Conservation (phyloP, 2,797 vertebrate genomes). For the Hydrolagus colliei region DNA sequence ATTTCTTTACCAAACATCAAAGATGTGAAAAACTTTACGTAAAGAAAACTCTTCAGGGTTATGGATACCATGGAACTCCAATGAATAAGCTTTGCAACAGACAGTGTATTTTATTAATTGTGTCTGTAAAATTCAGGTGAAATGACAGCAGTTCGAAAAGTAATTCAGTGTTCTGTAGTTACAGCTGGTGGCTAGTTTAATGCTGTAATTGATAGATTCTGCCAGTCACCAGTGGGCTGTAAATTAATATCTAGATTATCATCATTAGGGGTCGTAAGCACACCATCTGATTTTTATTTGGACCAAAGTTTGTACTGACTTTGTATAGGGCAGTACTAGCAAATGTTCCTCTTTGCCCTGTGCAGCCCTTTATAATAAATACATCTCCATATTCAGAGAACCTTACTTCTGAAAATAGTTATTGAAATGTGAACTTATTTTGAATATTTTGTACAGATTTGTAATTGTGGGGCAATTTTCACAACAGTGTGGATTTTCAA, state of each 20-base stretch:
- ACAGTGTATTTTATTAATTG: conserved; percentile 68
- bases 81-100: conserved; percentile 13
- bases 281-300: conserved; percentile 43
- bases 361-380: conserved; percentile 24
- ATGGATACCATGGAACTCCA: background rate
- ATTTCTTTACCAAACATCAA: background rate
- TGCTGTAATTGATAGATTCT: conserved; percentile 81
- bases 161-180: conserved; percentile 74
- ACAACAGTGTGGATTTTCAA: background rate
- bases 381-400: conserved; percentile 37
- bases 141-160: conserved; percentile 73
- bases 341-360: conserved; percentile 42
- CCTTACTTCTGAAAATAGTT: conserved; percentile 50
- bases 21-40: background rate
- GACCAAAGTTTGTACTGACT: conserved; percentile 42
- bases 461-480: background rate
- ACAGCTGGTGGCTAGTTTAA: conserved; percentile 75
- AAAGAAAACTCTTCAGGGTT: conserved; percentile 9
- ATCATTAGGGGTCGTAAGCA: conserved; percentile 68
- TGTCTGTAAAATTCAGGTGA: conserved; percentile 67
- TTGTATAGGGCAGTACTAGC: conserved; percentile 47
- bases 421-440: conserved; percentile 50
- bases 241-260: conserved; percentile 82
- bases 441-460: conserved; percentile 41
- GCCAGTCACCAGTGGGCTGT: conserved; percentile 80